These are phyloP conservation scores for Chelonus formosanus DNA, from an alignment of 2,888 invertebrate species.

Conservation along the genomic window DNA sequence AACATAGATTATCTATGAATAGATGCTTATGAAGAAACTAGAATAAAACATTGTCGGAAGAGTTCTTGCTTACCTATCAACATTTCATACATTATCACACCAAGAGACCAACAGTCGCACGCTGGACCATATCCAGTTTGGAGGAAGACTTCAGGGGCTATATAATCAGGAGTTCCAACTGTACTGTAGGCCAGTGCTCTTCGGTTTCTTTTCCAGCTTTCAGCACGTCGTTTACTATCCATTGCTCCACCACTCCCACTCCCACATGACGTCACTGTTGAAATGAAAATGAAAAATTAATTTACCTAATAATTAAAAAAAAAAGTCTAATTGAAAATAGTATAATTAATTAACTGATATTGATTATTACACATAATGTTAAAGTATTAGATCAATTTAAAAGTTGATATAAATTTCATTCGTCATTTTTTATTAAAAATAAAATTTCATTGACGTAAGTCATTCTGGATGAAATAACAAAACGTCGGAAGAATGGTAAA, in stretches of 20 bases:
- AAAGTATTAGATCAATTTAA: too few species aligned
- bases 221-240: conserved; percentile 97
- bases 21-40: background rate
- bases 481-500: too few species aligned
- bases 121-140: conserved; percentile 98
- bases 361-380: background rate
- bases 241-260: conserved; percentile 75
- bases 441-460: too few species aligned
- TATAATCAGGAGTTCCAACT: conserved; percentile 99
- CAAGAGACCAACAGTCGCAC: conserved; percentile 99
- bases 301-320: background rate
- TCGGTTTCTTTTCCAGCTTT: conserved; percentile 99
- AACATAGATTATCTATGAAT: background rate
- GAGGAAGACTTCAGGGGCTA: conserved; percentile 98
- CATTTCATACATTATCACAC: conserved; percentile 99
- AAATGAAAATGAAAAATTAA: conserved; percentile 3
- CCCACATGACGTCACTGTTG: conserved; percentile 60
- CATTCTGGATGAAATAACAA: too few species aligned
- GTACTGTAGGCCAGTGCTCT: conserved; percentile 94
- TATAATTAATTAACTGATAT: conserved; percentile 6
- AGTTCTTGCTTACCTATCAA: conserved; percentile 77
- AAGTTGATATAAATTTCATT: too few species aligned
- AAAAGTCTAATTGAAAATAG: background rate
- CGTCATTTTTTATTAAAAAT: too few species aligned
- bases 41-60: too few species aligned